Evolutionary conservation across 2,113 vertebrate species (phyloP).

Genomic region (Lota lota): DNA sequence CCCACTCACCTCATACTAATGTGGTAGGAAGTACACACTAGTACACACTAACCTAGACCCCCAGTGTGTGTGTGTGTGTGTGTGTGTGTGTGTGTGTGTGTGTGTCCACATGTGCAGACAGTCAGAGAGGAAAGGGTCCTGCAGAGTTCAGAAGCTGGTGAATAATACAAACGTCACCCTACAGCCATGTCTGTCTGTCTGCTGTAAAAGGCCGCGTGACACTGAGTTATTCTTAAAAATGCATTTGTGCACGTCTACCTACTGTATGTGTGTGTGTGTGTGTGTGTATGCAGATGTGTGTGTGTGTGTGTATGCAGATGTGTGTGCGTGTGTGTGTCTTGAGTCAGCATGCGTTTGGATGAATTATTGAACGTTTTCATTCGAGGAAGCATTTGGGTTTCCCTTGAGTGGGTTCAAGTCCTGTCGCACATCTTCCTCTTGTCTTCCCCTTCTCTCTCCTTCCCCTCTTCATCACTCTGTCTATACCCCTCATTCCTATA

Average conservation of each 20-base stretch:
- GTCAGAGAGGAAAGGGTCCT: constrained; percentile 66
- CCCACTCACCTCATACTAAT: constrained; percentile 61
- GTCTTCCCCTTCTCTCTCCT: constrained; percentile 33
- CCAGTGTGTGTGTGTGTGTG: too few species aligned
- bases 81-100: not conserved
- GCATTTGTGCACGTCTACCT: constrained; percentile 8
- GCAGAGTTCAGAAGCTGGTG: constrained; percentile 69
- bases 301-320: constrained; percentile 14
- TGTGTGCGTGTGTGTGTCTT: constrained; percentile 8
- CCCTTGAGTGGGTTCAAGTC: constrained; percentile 69
- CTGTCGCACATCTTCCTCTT: constrained; percentile 46
- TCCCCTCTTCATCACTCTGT: constrained; percentile 25
- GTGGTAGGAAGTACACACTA: constrained; percentile 48
- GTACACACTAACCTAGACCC: not conserved
- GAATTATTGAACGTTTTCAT: constrained; percentile 83
- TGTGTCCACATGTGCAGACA: constrained; percentile 43
- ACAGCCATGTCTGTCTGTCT: constrained; percentile 43
- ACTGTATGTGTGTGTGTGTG: constrained; percentile 26
- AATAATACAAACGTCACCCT: constrained; percentile 65
- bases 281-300: constrained; percentile 28
- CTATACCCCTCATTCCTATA: not conserved
- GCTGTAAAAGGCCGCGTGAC: constrained; percentile 57
- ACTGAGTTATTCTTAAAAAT: constrained; percentile 22
- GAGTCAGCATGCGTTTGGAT: constrained; percentile 62
- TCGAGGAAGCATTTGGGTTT: constrained; percentile 78